Evolutionary conservation across 2,113 vertebrate genomes (phyloP), one percentile per base, ranked within the genome.

Genomic region (Ivindomyrus marchei): DNA sequence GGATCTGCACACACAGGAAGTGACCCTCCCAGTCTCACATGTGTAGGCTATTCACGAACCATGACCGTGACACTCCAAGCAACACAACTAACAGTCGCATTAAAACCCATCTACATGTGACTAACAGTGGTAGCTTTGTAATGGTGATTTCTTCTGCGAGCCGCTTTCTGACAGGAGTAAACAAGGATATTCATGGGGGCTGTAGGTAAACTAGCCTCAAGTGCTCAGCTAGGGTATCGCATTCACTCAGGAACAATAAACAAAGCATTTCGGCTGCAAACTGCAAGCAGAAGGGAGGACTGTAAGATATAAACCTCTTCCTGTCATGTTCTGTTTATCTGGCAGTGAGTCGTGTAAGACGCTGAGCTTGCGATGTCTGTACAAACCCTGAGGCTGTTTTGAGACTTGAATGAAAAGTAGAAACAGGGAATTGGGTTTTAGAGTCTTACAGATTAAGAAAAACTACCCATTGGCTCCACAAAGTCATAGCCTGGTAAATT

Each of bases 341-440:
- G 56, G 39, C 50, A 87, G 84, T 36, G 31, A 47, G 2, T 53
- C 13, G 49, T 45, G 53, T 62, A n/a, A 88, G 53, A 88, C 21
- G 36, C 87, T 88, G 58, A 88, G 31, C 52, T 36, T 42, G 36
- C 31, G 9, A 66, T 62, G 53, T 66, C 87, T 42, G 7, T 19
- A 88, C 39, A 66, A 88, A 88, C 56, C 87, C 56, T 27, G 10
- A 13, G 87, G 87, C 56, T 24, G 39, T 88, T 88, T 58, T 62
- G 87, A 88, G 39, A 62, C 53, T 45, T 62, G 56, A 66, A 46
- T 62, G 24, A 36, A 45, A 39, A 66, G 21, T 9, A 19, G 0
- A 27, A 39, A 45, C 6, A 7, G 31, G 36, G 31, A 53, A 88
- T n/a, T 17, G 45, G 19, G 56, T 58, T 66, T 15, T 31, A 56